These are phyloP conservation scores for Steinernema feltiae DNA, from an alignment of 1,140 invertebrate genomes.

Conservation along the genomic window DNA sequence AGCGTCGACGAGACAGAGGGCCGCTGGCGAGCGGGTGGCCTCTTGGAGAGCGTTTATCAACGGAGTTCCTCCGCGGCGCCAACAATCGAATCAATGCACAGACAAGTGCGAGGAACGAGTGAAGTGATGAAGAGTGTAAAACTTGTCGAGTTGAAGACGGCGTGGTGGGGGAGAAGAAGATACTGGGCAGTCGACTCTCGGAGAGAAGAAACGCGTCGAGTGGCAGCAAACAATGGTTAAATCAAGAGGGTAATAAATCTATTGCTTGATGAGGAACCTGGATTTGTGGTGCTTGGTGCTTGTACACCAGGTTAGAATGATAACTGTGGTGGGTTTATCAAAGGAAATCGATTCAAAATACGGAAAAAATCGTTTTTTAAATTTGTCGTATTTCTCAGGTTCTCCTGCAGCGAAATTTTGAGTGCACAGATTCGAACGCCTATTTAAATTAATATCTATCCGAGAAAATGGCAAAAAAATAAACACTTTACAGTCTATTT, in stretches of 20 bases:
- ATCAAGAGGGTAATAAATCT: not conserved
- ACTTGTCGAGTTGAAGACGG: not conserved
- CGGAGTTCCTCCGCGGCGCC: not conserved
- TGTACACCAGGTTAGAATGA: not conserved
- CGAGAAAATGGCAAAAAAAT: no score
- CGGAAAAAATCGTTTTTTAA: no score
- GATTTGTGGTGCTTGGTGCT: not conserved
- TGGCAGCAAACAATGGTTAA: not conserved
- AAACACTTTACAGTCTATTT: no score
- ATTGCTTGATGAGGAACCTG: not conserved
- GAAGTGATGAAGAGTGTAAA: not conserved
- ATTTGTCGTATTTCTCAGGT: no score
- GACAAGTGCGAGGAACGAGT: not conserved
- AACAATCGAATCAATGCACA: constrained; percentile 6
- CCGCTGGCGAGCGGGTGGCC: not conserved
- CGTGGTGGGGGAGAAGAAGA: not conserved
- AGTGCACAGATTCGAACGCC: no score
- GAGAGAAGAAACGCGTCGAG: not conserved
- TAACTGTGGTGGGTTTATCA: not conserved
- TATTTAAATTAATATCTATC: no score
- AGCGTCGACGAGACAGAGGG: not conserved
- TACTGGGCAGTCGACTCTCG: not conserved
- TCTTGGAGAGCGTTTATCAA: not conserved
- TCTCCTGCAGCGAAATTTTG: no score
- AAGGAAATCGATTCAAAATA: no score